Percentiles rank a stretch among this genome's conserved stretches.
Conservation (phyloP, 2,113 vertebrate species). For the Lasiurus borealis region DNA sequence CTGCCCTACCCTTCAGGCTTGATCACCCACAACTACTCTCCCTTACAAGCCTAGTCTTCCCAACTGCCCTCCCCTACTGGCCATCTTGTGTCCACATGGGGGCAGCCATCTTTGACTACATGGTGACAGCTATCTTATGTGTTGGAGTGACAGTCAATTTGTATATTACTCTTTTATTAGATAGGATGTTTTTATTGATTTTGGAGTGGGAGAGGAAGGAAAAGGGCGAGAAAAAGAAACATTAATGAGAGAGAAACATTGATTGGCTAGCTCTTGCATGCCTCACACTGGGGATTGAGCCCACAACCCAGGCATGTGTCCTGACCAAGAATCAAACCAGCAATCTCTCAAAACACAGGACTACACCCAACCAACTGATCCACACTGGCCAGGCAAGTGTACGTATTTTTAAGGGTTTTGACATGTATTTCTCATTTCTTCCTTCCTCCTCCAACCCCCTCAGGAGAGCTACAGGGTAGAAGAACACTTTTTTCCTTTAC, state of each 20-base stretch:
- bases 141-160: too few species aligned
- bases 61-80: too few species aligned
- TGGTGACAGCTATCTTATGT: too few species aligned
- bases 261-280: background rate
- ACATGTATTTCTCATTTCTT: background rate
- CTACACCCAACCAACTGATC: background rate
- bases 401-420: background rate
- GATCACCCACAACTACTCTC: too few species aligned
- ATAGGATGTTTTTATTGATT: background rate
- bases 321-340: background rate
- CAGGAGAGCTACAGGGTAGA: background rate
- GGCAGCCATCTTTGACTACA: too few species aligned
- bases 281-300: background rate
- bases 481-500: background rate
- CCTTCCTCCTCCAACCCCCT: background rate
- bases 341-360: background rate
- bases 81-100: too few species aligned
- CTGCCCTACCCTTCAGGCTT: too few species aligned
- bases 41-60: too few species aligned
- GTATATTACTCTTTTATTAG: too few species aligned
- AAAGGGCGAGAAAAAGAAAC: background rate
- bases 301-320: background rate
- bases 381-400: background rate
- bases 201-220: background rate
- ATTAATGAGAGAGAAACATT: background rate